Percentiles rank a stretch among this genome's conserved stretches.
Conservation (phyloP, 2,113 vertebrate genomes). For the Dinomys branickii region DNA sequence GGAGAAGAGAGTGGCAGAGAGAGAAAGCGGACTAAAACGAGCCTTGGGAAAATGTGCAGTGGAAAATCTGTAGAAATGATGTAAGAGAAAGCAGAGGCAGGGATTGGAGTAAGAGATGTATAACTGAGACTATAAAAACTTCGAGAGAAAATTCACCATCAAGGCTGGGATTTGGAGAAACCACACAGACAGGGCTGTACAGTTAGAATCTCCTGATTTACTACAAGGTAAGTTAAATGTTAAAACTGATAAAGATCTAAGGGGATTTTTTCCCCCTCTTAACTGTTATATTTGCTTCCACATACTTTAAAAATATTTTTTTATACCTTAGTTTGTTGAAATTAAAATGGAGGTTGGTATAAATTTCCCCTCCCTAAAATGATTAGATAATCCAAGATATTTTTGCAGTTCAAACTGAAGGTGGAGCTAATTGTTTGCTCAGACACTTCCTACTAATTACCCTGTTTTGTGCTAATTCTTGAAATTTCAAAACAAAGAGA, state of each 20-base stretch:
- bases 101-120: constrained; percentile 88
- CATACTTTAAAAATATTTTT: constrained; percentile 33
- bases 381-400: constrained; percentile 37
- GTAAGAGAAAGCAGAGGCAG: constrained; percentile 89
- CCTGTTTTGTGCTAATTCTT: background rate
- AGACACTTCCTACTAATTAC: constrained; percentile 24
- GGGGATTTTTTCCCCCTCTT: background rate
- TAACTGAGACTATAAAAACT: constrained; percentile 90
- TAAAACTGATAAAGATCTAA: constrained; percentile 51
- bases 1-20: constrained; percentile 79
- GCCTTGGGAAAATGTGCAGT: constrained; percentile 86
- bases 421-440: background rate
- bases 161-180: constrained; percentile 80
- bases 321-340: constrained; percentile 47
- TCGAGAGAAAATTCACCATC: constrained; percentile 83
- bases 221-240: constrained; percentile 85
- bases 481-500: constrained; percentile 37
- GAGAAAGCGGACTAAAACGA: constrained; percentile 79
- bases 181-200: constrained; percentile 68
- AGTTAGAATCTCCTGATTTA: constrained; percentile 73
- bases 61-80: constrained; percentile 91
- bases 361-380: constrained; percentile 17
- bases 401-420: constrained; percentile 36
- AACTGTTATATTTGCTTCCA: constrained; percentile 8
- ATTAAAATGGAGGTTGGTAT: background rate